Base-by-base conservation (phyloP, 2,797 vertebrate species). In the Cossypha niveicapilla region DNA sequence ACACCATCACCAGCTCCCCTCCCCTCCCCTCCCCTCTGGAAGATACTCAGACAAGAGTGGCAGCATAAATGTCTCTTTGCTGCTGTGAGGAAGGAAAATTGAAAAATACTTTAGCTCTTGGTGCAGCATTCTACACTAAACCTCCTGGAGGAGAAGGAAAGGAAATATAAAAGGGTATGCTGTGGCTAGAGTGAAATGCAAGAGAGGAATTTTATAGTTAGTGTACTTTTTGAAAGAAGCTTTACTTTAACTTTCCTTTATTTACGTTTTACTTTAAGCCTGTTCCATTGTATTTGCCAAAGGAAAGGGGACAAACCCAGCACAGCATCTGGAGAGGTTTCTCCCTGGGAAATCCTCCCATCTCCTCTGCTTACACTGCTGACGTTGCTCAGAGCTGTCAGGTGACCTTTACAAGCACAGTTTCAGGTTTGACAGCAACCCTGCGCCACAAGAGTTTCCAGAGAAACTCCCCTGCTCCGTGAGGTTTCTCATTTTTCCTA, bases 401-500 rank as follows among this genome's bases (percentile, higher is more conserved):
- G 88, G 70, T 17, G 65, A 90, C 76, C 80, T 95, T 93, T 67
- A 61, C 34, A 70, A 88, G 88, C 63, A 48, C 51, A 24, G 83
- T 72, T 66, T 76, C 60, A 78, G n/a, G 28, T 66, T 18, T 83
- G 79, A 92, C 71, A 85, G 50, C 86, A 92, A 79, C 34, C 23
- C 70, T 35, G 71, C 1, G 0, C 84, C 86, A 92, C 82, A 25
- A 48, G 86, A 85, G 51, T 54, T 94, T 90, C 89, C 90, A 91
- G 60, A 82, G 86, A 88, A 88, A 86, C 25, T 68, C 81, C 25
- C 28, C 74, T 1, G n/a, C 73, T 93, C 48, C 1, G 0, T 0
- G 11, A 89, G 60, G 60, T 88, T 90, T 92, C 86, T 94, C 62
- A 18, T 96, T 91, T 94, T 94, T 82, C 73, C 86, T 58, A 15